Conservation (phyloP, 2,113 vertebrate genomes). For the Malurus elegans region DNA sequence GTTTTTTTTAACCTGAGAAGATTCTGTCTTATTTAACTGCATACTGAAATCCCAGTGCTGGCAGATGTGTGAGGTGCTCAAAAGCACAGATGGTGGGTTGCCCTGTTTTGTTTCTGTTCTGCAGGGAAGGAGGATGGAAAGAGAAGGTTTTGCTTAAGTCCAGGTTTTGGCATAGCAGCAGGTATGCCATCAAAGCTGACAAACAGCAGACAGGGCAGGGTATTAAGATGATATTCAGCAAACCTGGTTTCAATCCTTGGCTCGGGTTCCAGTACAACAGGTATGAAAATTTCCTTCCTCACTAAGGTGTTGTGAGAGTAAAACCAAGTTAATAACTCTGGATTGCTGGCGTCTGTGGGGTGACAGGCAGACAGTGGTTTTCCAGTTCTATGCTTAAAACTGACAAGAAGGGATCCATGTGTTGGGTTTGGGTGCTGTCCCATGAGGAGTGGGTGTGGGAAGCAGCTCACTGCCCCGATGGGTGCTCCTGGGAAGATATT, state of each 20-base stretch:
- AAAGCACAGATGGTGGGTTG: slow-evolving; percentile 20
- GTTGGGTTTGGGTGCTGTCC: not conserved
- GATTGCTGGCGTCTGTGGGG: not conserved
- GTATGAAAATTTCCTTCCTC: slow-evolving; percentile 42
- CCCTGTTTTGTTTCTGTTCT: not conserved
- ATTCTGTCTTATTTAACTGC: not conserved
- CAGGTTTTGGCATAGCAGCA: not conserved
- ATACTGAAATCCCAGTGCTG: not conserved
- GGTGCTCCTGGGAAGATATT: not conserved
- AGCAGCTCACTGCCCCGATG: not conserved
- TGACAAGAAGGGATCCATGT: not conserved
- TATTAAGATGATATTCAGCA: slow-evolving; percentile 23
- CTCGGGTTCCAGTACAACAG: slow-evolving; percentile 31
- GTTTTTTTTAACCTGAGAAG: not conserved
- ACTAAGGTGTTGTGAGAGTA: slow-evolving; percentile 4
- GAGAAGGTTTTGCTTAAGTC: not conserved
- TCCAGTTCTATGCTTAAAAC: not conserved
- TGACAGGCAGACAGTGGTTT: not conserved
- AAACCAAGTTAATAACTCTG: not conserved
- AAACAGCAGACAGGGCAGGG: not conserved
- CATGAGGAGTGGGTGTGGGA: not conserved
- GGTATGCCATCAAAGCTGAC: not conserved
- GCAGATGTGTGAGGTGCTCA: not conserved
- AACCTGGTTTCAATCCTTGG: slow-evolving; percentile 10
- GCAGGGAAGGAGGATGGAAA: not conserved